Base-by-base conservation (phyloP, 2,888 invertebrate species). In the Polyploca ridens region DNA sequence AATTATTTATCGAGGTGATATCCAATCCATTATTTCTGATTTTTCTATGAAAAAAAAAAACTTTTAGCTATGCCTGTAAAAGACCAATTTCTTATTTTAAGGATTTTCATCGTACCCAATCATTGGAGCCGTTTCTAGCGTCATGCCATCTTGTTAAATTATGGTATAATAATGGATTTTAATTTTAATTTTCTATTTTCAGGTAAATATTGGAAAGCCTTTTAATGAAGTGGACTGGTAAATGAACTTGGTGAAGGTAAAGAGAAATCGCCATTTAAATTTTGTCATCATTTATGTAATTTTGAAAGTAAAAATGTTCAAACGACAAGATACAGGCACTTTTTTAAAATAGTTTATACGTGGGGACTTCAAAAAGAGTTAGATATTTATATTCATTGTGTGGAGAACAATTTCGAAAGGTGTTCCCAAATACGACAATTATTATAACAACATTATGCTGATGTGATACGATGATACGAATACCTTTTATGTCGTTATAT, bases 401-500 rank as follows among this genome's bases (percentile, higher is more conserved):
- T 8, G n/a, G n/a, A 54, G 16, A 54, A 54, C 10, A 54, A 19
- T 7, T 54, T 54, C 19, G 54, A 10, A 19, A 54, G 54, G 54
- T 49, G 49, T 54, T 54, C 54, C 54, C 27, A 41, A 41, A 41
- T 14, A 16, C 27, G 10, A 19, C 41, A 44, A 41, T 44, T 41
- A 61, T 41, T 61, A 19, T 41, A 41, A 61, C 27, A 41, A 4
- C 33, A 61, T 61, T 41, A 61, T 41, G 61, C 16, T 41, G 61
- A 41, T 61, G 41, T 61, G 16, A 61, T 27, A 27, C 61, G 38
- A 27, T 35, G 33, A 16, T 46, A 46, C n/a, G 46, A 46, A 46
- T 41, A 7, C 27, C 41, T 61, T 41, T 61, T 41, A 61, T 41
- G 61, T 61, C 61, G 61, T 61, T 44, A 61, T 2, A 41, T 63